Percentiles rank a stretch among this genome's conserved stretches.
These are phyloP conservation scores for Karalla daura DNA, from an alignment of 2,797 vertebrate species.

Conservation along the genomic window DNA sequence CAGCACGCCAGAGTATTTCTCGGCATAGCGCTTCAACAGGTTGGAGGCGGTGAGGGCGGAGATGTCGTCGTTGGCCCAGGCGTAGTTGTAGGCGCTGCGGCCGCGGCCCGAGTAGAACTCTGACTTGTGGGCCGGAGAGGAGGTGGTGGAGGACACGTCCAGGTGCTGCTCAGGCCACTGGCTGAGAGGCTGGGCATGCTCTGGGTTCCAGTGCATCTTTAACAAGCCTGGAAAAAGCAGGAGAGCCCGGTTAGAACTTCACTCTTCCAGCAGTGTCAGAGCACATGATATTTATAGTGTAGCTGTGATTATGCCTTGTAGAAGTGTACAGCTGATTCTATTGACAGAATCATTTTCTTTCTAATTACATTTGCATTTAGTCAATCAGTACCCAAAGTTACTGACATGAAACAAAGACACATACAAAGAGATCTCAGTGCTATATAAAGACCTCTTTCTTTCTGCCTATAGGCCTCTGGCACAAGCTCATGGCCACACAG, in stretches of 20 bases:
- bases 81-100: conserved; percentile 92
- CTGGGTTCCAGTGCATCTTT: conserved; percentile 99
- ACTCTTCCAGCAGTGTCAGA: not conserved
- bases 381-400: too few relatives aligned
- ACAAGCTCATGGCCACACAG: too few relatives aligned
- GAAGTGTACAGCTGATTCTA: not conserved
- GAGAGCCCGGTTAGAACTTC: conserved; percentile 6
- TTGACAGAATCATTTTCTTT: not conserved
- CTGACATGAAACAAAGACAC: too few relatives aligned
- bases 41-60: conserved; percentile 97
- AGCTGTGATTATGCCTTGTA: not conserved
- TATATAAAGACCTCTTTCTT: too few relatives aligned
- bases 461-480: too few relatives aligned
- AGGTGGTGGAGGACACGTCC: conserved; percentile 97
- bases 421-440: too few relatives aligned
- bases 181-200: conserved; percentile 98
- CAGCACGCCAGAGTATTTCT: conserved; percentile 95
- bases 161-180: conserved; percentile 99
- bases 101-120: conserved; percentile 87
- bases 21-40: conserved; percentile 96
- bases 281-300: not conserved
- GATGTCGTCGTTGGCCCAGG: conserved; percentile 99
- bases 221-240: conserved; percentile 85
- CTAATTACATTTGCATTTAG: not conserved
- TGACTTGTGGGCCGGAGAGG: conserved; percentile 94